phyloP scores from a whole-genome alignment of 2,113 vertebrate genomes.

The Microtus pennsylvanicus region DNA sequence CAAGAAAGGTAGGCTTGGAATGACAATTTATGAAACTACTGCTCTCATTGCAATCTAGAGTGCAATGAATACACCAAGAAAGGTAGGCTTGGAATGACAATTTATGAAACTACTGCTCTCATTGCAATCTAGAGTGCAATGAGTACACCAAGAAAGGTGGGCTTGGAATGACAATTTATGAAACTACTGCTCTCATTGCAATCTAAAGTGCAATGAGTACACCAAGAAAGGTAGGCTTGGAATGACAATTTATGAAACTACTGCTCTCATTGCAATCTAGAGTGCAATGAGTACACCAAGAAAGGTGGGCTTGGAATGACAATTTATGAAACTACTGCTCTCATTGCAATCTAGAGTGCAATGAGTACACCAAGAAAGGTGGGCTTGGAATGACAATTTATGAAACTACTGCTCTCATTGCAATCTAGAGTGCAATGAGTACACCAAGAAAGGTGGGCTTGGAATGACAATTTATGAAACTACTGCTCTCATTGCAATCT shows the following conservation, averaged over 20 bases:
- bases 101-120: conserved; percentile 52
- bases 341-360: neutral
- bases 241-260: conserved; percentile 61
- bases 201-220: conserved; percentile 9
- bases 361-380: conserved; percentile 33
- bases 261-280: neutral
- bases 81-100: no score
- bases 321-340: conserved; percentile 52
- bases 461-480: conserved; percentile 59
- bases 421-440: conserved; percentile 11
- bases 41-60: neutral
- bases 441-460: no score
- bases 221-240: no score
- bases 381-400: no score
- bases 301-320: no score
- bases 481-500: conserved; percentile 23
- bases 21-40: conserved; percentile 59
- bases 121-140: neutral
- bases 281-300: neutral
- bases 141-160: no score
- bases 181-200: conserved; percentile 34
- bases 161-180: no score
- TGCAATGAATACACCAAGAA: conserved; percentile 1
- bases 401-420: conserved; percentile 35
- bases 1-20: no score